Evolutionary conservation across 2,797 vertebrate genomes (phyloP), one percentile per base, ranked within the genome.

Genomic region (Anisognathus igniventris): DNA sequence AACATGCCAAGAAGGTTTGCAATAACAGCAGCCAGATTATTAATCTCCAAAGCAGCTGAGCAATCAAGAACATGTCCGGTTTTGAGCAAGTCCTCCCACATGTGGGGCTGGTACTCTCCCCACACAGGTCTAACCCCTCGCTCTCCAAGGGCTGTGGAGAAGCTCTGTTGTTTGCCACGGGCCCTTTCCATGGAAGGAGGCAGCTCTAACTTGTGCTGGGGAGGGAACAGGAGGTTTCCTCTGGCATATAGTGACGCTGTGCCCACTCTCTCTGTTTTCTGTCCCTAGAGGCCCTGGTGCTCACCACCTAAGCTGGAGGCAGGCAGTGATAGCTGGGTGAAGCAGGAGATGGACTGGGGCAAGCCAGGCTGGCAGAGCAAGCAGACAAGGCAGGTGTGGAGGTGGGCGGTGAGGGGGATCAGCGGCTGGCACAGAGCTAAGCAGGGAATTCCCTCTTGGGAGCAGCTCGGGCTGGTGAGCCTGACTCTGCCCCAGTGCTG

Each of bases 231-330:
- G 79, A 88, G 33, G 13, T 58, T 86, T 76, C 40, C 48, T 47
- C 39, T 80, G 53, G 58, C 44, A 48, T 33, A 61, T n/a, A 62
- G 81, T 12, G 16, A n/a, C 4, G 1, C 40, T 71, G 40, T 77
- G 72, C 81, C 93, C 68, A 3, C 35, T 68, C 9, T 76, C n/a
- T 48, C 57, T 93, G 2, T 39, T 21, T 62, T 28, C 40, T 91
- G 48, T 90, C 75, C 50, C 76, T 95, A 56, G 66, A 86, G 40
- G 79, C 67, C 83, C 82, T 95, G 37, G 62, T 4, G 6, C 86
- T 95, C 67, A 62, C 86, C 68, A 78, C 60, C 86, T 90, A 68
- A 93, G 83, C 88, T 85, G 77, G 45, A 95, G 66, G 82, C 92
- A 96, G 92, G 53, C 4, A 20, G 79, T 83, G 88, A 42, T 7